Conservation (phyloP, 2,888 invertebrate species). For the Leptopilina myrica region DNA sequence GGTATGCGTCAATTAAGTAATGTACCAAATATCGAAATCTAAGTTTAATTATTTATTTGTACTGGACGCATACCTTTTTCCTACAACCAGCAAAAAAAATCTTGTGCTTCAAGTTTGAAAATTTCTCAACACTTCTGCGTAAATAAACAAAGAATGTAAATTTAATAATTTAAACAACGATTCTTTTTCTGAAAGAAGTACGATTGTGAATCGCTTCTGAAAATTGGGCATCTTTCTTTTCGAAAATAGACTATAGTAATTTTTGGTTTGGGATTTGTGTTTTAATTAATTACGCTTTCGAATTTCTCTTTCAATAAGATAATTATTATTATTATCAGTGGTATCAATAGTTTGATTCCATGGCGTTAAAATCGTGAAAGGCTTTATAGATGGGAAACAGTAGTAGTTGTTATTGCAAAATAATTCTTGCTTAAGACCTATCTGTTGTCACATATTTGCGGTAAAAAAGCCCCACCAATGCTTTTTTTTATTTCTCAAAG, state of each 20-base stretch:
- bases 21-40: slow-evolving; percentile 49
- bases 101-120: not conserved
- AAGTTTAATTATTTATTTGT: slow-evolving; percentile 25
- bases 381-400: slow-evolving; percentile 11
- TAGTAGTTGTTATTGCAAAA: slow-evolving; percentile 33
- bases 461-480: not conserved
- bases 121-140: not conserved
- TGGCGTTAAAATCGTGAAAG: slow-evolving; percentile 17
- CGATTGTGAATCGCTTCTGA: not conserved
- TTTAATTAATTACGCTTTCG: slow-evolving; percentile 1
- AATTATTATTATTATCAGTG: not conserved
- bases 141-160: not conserved
- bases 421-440: slow-evolving; percentile 17
- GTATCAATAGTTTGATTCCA: not conserved
- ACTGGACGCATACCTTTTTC: not conserved
- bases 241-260: too few species aligned
- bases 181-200: too few species aligned
- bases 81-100: not conserved
- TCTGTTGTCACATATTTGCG: slow-evolving; percentile 17
- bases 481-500: not conserved
- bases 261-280: slow-evolving; percentile 8
- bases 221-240: not conserved
- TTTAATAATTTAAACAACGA: not conserved
- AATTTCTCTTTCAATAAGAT: slow-evolving; percentile 9
- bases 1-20: slow-evolving; percentile 45